These are phyloP conservation scores for Colius striatus DNA, from an alignment of 2,113 vertebrate species.

Conservation along the genomic window DNA sequence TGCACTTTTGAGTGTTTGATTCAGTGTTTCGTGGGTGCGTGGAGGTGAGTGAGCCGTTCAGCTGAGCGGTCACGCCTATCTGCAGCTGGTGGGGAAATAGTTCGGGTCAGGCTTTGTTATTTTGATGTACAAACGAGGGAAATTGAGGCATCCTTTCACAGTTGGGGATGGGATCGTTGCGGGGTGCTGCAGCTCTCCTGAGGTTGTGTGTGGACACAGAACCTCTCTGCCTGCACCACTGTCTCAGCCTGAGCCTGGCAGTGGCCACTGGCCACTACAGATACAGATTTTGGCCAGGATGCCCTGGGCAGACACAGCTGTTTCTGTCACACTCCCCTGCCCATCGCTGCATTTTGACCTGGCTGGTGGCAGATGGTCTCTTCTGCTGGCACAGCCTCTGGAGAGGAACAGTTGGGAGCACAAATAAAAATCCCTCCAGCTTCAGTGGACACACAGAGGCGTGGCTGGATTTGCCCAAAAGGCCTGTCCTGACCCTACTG, in stretches of 20 bases:
- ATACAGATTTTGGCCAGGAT: neutral
- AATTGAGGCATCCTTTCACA: fast-evolving
- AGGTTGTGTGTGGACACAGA: fast-evolving
- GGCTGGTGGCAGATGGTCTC: neutral
- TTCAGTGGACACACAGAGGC: neutral
- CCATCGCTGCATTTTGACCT: fast-evolving
- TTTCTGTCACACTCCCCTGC: neutral
- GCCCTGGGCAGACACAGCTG: neutral
- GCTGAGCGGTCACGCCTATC: fast-evolving
- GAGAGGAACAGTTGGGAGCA: neutral
- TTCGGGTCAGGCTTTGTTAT: neutral
- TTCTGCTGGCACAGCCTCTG: neutral
- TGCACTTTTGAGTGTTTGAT: neutral
- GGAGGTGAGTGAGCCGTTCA: neutral
- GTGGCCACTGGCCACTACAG: neutral
- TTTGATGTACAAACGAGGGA: fast-evolving
- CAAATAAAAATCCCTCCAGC: neutral
- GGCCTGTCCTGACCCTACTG: neutral
- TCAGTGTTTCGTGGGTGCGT: fast-evolving
- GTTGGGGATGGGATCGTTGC: fast-evolving
- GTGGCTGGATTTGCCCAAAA: neutral
- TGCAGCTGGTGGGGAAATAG: neutral
- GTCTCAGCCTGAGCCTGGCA: neutral
- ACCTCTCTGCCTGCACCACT: neutral
- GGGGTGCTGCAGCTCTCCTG: neutral